A percentile compares a stretch with the other conserved stretches of the same genome.
Evolutionary conservation across 2,888 invertebrate species (phyloP).

Genomic region (Helicoverpa assulta): DNA sequence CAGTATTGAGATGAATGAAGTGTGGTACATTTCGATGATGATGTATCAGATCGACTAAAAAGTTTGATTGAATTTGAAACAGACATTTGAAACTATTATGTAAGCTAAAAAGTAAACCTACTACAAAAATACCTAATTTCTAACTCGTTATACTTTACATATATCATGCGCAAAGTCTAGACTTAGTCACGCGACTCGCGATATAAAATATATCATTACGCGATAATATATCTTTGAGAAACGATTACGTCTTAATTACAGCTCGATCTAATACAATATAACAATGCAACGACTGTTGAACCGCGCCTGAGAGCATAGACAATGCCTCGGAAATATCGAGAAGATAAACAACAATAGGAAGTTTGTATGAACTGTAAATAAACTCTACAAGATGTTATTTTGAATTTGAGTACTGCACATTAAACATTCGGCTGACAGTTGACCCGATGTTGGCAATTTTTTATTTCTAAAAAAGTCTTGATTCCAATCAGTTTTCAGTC

Average conservation of each 20-base stretch:
- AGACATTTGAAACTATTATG: neutral
- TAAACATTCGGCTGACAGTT: too few species aligned
- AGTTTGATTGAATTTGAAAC: too few species aligned
- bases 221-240: conserved; percentile 28
- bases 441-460: too few species aligned
- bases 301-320: neutral
- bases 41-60: too few species aligned
- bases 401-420: too few species aligned
- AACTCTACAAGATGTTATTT: neutral
- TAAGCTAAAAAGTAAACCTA: neutral
- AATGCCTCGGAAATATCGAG: neutral
- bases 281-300: neutral
- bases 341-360: neutral
- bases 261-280: neutral
- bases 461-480: too few species aligned
- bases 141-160: neutral
- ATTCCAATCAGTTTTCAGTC: too few species aligned
- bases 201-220: conserved; percentile 32
- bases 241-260: conserved; percentile 12
- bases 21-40: too few species aligned
- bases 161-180: conserved; percentile 19
- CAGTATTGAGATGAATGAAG: too few species aligned
- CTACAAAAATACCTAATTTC: conserved; percentile 6
- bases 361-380: neutral
- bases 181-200: conserved; percentile 13